Evolutionary conservation across 2,888 invertebrate species (phyloP).

Genomic region (Gonocerus acuteangulatus): DNA sequence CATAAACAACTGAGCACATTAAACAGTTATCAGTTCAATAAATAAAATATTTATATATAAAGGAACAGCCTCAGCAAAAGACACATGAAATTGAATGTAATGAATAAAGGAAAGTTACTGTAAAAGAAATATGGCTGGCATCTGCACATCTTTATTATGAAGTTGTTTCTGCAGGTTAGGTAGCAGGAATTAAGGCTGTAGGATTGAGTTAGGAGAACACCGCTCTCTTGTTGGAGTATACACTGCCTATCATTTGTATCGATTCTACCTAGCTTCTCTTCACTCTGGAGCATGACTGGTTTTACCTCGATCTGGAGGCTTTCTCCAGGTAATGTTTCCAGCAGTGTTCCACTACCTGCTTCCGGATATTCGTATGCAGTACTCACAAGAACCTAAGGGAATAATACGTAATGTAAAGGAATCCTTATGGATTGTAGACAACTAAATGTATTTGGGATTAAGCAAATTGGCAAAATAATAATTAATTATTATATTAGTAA

Average conservation of each 20-base stretch:
- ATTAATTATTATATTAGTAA: too few species aligned
- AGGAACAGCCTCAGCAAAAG: too few species aligned
- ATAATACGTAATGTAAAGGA: not conserved
- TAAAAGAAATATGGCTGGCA: constrained; percentile 39
- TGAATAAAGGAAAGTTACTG: too few species aligned
- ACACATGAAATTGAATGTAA: too few species aligned
- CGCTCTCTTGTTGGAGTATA: constrained; percentile 5
- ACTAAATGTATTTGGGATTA: too few species aligned
- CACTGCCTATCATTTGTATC: constrained; percentile 16
- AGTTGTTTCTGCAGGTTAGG: constrained; percentile 38
- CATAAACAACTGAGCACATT: too few species aligned
- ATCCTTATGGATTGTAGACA: too few species aligned
- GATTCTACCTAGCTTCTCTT: constrained; percentile 3
- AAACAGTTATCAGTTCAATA: too few species aligned
- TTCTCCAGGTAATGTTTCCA: constrained; percentile 33
- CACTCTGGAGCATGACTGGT: constrained; percentile 17
- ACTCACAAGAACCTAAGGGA: constrained; percentile 34
- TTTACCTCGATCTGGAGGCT: constrained; percentile 25
- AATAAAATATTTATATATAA: too few species aligned
- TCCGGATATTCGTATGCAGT: constrained; percentile 38
- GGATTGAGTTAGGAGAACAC: constrained; percentile 29
- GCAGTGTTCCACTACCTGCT: constrained; percentile 38
- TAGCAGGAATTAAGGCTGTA: constrained; percentile 39
- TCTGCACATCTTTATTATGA: constrained; percentile 37
- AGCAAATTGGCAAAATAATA: too few species aligned